These are phyloP conservation scores for Origma solitaria DNA, from an alignment of 2,113 vertebrate genomes.

Conservation along the genomic window DNA sequence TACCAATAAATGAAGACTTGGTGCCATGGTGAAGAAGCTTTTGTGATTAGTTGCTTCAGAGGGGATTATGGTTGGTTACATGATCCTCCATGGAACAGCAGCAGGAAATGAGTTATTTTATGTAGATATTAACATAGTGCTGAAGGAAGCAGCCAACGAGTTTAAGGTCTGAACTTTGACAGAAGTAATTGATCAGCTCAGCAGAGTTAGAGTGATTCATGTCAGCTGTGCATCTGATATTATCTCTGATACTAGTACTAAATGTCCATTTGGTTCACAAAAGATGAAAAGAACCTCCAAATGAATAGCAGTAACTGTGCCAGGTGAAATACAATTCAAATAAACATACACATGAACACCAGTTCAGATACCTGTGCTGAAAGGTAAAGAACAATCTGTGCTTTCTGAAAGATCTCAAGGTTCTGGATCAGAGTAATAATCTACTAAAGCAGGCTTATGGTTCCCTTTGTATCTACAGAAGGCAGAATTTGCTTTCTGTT, in stretches of 20 bases:
- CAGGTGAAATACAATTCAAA: conserved; percentile 23
- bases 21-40: not conserved
- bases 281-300: conserved; percentile 34
- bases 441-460: not conserved
- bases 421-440: not conserved
- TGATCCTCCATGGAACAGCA: not conserved
- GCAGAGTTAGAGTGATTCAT: not conserved
- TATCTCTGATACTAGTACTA: conserved; percentile 7
- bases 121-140: not conserved
- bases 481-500: not conserved
- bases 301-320: not conserved
- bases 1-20: not conserved
- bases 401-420: not conserved
- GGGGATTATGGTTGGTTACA: not conserved
- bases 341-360: not conserved
- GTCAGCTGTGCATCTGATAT: not conserved
- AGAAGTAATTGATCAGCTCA: not conserved
- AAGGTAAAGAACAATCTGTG: conserved; percentile 1
- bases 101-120: not conserved
- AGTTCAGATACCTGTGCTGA: not conserved
- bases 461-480: not conserved
- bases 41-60: not conserved
- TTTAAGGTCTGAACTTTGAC: not conserved
- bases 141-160: not conserved
- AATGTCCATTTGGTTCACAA: not conserved